Base-by-base conservation (phyloP, 2,113 vertebrate species). In the Syngnathus typhle region DNA sequence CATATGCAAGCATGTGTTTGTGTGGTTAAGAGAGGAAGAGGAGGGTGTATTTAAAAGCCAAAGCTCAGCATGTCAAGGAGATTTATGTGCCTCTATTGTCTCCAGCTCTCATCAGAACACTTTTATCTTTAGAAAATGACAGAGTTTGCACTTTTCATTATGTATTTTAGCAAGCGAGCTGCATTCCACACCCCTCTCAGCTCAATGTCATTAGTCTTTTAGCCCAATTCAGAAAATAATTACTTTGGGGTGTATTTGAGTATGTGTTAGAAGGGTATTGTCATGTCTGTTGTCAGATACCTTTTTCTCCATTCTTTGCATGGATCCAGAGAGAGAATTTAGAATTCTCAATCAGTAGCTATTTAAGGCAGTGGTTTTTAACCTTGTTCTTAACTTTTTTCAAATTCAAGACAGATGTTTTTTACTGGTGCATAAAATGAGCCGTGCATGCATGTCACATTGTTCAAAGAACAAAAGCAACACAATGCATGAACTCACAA, bases 91-190 rank as follows among this genome's bases (percentile, higher is more conserved):
- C 43, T 72, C 88, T 86, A 90, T 91, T 91, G 89, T 90, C 88
- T 89, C 82, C 18, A 60, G 81, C 84, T 86, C 86, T 87, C 88
- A 89, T 90, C 88, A 85, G 87, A 84, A 86, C 84, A 84, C 82
- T 88, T 88, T 89, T 89, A 89, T 87, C 86, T 88, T 69, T 78
- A 83, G 80, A 88, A 88, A 89, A 90, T 89, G 88, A 89, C 86
- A 80, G 80, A 83, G 85, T 86, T 86, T 88, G 87, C 86, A 89
- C 85, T 91, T 90, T 91, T 88, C 86, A 90, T 90, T 90, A 88
- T 88, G 82, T 72, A 81, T 56, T 77, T 86, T 85, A 83, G 84
- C 75, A 69, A 72, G 68, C 75, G 49, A 84, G 80, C 70, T 3
- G 64, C 8, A 15, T 70, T 68, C 56, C 69, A 18, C 19, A 9